Base-by-base conservation (phyloP, 2,888 invertebrate genomes). In the Acanthacorydalis orientalis region DNA sequence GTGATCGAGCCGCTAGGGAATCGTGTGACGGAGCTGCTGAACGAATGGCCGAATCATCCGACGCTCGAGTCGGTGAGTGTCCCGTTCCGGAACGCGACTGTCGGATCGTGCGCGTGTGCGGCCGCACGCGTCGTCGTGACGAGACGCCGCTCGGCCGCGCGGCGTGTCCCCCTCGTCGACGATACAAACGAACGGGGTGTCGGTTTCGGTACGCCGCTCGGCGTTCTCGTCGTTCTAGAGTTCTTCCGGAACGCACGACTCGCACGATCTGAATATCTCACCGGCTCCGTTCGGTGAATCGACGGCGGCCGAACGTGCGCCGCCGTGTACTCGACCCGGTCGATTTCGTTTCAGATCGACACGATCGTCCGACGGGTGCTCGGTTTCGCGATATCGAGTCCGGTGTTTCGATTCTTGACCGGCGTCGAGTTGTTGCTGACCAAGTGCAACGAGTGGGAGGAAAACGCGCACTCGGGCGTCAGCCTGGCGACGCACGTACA, bases 21-120 rank as follows among this genome's bases (percentile, higher is more conserved):
- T 1, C 72, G 75, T 44, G 75, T 84, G 1, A 63, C 68, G 9
- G 71, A 74, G 42, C 65, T 93, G 43, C 65, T 89, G 32, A 67
- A 70, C 0, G 79, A 88, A 54, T 95, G 90, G 87, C 87, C 92
- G 0, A 90, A 89, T 52, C 89, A 95, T 69, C 92, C 95, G 0
- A 83, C 85, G 0, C 65, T 96, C 35, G 75, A 76, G 59, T 82
- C 86, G 65, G 84, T 85, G 67, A 68, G n/a, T n/a, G n/a, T n/a
- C n/a, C n/a, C n/a, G n/a, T n/a, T n/a, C n/a, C n/a, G n/a, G n/a
- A n/a, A n/a, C n/a, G n/a, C n/a, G n/a, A n/a, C n/a, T n/a, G n/a
- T n/a, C n/a, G n/a, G n/a, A n/a, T n/a, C n/a, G n/a, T n/a, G n/a
- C n/a, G n/a, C n/a, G n/a, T n/a, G n/a, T n/a, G n/a, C n/a, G n/a